Base-by-base conservation (phyloP, 2,888 invertebrate genomes). In the Oeneis ivallda region DNA sequence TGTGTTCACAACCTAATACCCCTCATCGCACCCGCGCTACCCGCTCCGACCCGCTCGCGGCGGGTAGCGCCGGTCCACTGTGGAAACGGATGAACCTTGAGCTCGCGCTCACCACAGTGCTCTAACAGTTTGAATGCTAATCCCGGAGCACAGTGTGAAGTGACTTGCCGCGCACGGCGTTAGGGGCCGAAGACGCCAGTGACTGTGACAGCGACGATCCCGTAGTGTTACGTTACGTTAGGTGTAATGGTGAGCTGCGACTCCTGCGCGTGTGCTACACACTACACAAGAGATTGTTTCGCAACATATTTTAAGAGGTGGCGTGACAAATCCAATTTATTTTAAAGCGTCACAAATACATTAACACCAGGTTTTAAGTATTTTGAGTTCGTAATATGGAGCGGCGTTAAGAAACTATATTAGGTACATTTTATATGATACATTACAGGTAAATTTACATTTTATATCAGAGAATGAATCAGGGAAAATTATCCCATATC, bases 71-170 rank as follows among this genome's bases (percentile, higher is more conserved):
- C 74, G 75, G 75, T 74, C 72, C 73, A 75, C 89, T 88, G 89
- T 86, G 89, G 90, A 88, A 86, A 77, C 79, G 75, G 64, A 81
- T 79, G 82, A 83, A 89, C 90, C 67, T 72, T 89, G 91, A 89
- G 91, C 87, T 69, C 70, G 32, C 61, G 86, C 91, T 89, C 90
- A 89, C 90, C 90, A 86, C 90, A 89, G 90, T 82, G 74, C 75
- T 76, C 87, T 87, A 88, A 89, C 88, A 75, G 84, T 83, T 87
- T 85, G 84, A 86, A 84, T 87, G 88, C 89, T 89, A 85, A 87
- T 80, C 79, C 83, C 77, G 80, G 74, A 79, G 80, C 82, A 82
- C 83, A 77, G 86, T 82, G 89, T 85, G 86, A 81, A 84, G 86
- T 86, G 86, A 80, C 69, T 75, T 41, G 34, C 34, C 57, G 56